Evolutionary conservation across 2,888 invertebrate genomes (phyloP), one percentile per base, ranked within the genome.

Genomic region (Xestia ashworthii): DNA sequence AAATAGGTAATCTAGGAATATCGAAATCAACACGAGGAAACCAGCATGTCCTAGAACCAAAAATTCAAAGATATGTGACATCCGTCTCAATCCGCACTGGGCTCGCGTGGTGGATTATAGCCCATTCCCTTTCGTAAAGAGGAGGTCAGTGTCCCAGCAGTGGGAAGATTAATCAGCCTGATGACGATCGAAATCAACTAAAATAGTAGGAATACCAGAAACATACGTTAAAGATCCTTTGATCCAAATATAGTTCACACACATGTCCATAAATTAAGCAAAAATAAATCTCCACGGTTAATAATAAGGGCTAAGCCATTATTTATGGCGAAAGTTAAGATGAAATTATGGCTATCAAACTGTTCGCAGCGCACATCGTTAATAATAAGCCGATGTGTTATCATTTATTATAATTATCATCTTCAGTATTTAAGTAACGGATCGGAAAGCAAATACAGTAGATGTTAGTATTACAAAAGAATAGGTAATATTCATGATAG

Each of bases 271-370:
- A 71, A 71, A 41, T 55, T 68, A 71, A 74, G 46, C 73, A 74
- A 72, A 74, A 84, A 66, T 74, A 68, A 81, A 74, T 84, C 55
- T 69, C 14, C 12, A 25, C 22, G 58, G 8, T 22, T 48, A 50
- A 81, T 83, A 84, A 50, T 38, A 53, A 22, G 50, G 55, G 41
- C 66, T 41, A 50, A 67, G 16, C 74, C 58, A 72, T 71, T 84
- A 83, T 74, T 71, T 84, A 83, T 74, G 78, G 84, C 19, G 3
- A 19, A 44, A 1, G 22, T 41, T 32, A 65, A 44, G 41, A 44
- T 41, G 48, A 11, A 62, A 74, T 55, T 83, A 83, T 67, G 84
- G 83, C 84, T 84, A 84, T 84, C 83, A 72, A 66, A 81, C 11
- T 32, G 64, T 65, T 71, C 41, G 14, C 65, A 9, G 32, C 41